Evolutionary conservation across 1,140 invertebrate genomes (phyloP), one percentile per base, ranked within the genome.

Genomic region (Ooceraea biroi): DNA sequence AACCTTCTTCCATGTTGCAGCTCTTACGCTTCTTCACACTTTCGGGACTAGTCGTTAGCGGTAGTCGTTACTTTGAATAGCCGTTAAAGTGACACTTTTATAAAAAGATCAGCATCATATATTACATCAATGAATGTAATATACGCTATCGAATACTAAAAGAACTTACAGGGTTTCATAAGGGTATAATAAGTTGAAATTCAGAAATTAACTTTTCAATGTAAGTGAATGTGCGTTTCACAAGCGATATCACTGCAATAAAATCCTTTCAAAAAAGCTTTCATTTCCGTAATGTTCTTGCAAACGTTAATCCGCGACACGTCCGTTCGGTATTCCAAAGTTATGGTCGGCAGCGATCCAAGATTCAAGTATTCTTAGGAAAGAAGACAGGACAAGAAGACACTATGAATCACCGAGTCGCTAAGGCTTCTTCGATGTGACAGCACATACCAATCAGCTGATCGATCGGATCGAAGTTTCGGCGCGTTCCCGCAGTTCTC

Each of bases 31-130:
- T 74, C 69, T 87, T 86, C 66, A 86, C 85, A 83, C 85, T 87
- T 87, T 86, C 85, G 85, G 85, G 85, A 83, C 85, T 71, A 58
- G 71, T 87, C 78, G 73, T 87, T 83, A 87, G 85, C 69, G 73
- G 77, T 86, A 86, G 78, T 68, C 63, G 85, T 85, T 63, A 86
- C 85, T 86, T 82, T 85, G 61, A 78, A 87, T 63, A 55, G 41
- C 58, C 68, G 78, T 82, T 82, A 48, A 82, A 60, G n/a, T 36
- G 69, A 27, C 30, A 58, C n/a, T 77, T 80, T 71, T 46, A 69
- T 80, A 25, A 57, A 69, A 80, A 22, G 50, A 58, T 65, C 19
- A 57, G 50, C 25, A n/a, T n/a, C n/a, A n/a, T n/a, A n/a, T n/a
- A n/a, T n/a, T n/a, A n/a, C n/a, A n/a, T n/a, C 36, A 12, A 80